Conservation (phyloP, 2,113 vertebrate species). For the Meles meles region DNA sequence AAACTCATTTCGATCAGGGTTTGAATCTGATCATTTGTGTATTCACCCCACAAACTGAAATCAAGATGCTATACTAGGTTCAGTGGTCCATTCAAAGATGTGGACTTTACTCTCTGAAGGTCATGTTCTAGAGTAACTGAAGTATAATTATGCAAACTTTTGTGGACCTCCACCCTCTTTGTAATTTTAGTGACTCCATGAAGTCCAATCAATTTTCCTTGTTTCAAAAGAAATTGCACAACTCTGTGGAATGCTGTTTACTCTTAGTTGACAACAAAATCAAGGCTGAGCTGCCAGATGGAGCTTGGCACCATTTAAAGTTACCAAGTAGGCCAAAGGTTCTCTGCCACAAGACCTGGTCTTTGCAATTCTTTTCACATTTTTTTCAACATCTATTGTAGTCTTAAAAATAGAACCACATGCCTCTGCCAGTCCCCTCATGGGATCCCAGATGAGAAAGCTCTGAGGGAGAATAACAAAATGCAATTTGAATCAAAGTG, state of each 20-base stretch:
- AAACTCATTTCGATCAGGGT: background rate
- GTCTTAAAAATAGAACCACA: slow-evolving; percentile 59
- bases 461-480: slow-evolving; percentile 41
- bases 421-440: background rate
- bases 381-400: slow-evolving; percentile 32
- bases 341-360: background rate
- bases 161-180: background rate
- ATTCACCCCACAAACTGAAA: background rate
- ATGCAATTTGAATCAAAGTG: slow-evolving; percentile 39
- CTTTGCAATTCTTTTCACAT: background rate
- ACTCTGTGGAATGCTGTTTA: background rate
- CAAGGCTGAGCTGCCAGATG: background rate
- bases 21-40: background rate
- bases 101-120: background rate
- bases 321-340: background rate
- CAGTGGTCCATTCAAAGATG: background rate
- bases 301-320: background rate
- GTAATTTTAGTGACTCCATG: background rate
- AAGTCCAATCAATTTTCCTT: background rate
- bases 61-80: background rate
- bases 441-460: slow-evolving; percentile 22
- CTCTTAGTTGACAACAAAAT: slow-evolving; percentile 12
- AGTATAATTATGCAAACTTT: too few species aligned
- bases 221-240: background rate
- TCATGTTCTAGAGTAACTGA: background rate